Evolutionary conservation across 1,140 invertebrate genomes (phyloP), one percentile per base, ranked within the genome.

Genomic region (Formica exsecta): DNA sequence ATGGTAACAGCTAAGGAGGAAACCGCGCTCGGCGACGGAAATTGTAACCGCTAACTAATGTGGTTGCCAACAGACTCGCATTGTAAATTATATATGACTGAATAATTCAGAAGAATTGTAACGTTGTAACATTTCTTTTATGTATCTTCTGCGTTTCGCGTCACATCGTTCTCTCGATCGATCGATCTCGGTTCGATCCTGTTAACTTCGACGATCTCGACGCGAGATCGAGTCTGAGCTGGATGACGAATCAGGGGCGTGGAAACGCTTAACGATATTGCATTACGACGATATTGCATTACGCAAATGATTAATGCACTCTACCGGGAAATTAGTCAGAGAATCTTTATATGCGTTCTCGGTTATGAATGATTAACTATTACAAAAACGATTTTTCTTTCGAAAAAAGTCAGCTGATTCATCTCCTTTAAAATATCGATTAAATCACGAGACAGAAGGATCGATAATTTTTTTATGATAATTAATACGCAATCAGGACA

Each of bases 161-260:
- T 44, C 13, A 8, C 41, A 66, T 61, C 54, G 11, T 41, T 61
- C 36, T 16, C 16, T 51, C 62, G 62, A 25, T 71, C 66, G 64
- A 70, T 41, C n/a, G 9, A 32, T 71, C 9, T 22, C 48, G 9
- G 8, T 2, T 19, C 54, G 38, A 62, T 74, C 19, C 41, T 44
- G 25, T 61, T 61, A 80, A 80, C 41, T 61, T 38, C 29, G 54
- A 41, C 16, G 77, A 73, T 51, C 70, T 59, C 71, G 32, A 22
- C 22, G 22, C 22, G 22, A 81, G 54, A 44, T 36, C 32, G 32
- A 41, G 8, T 22, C 8, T 13, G 16, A 19, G 29, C 36, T 19
- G 51, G 38, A 73, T 83, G 79, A 83, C 79, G 79, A 83, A 83
- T 73, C 54, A 73, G 38, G 38, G 68, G 68, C 79, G 79, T 61